Evolutionary conservation across 1,140 invertebrate species (phyloP), one percentile per base, ranked within the genome.

Genomic region (Chironomus striatipennis): DNA sequence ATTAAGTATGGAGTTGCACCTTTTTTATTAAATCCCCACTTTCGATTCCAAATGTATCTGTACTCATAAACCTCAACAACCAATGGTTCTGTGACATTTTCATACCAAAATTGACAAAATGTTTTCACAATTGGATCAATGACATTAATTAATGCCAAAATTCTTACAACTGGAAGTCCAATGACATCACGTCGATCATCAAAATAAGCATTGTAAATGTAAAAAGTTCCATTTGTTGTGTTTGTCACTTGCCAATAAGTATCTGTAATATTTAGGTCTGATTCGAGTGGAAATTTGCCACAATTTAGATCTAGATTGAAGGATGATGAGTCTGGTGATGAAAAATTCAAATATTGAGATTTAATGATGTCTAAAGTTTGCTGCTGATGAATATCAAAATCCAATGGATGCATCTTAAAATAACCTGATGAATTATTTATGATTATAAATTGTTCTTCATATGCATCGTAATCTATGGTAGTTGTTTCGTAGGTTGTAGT

Each of bases 81-180:
- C 4, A 42, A 12, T n/a, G 73, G 73, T n/a, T 12, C 5, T 5
- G 5, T 42, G 8, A 42, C 9, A 42, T 43, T 21, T n/a, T 42
- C 15, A 21, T 18, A 73, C 73, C 73, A 73, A n/a, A 73, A 18
- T 42, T 73, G 73, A 12, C 73, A 73, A 42, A n/a, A 73, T 7
- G 24, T 73, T 42, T 73, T 34, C 0, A 34, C 24, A 42, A 10
- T 42, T 4, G 24, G 24, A n/a, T 43, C 34, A 42, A 73, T 15
- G 7, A 34, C 34, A 15, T 24, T 42, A 4, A 73, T 34, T 6
- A 42, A 18, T n/a, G 12, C 8, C 4, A 73, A 18, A 7, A 73
- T 73, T 8, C 24, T 12, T 42, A 73, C 18, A 8, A 42, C 2
- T 15, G 24, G 17, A 18, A 7, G n/a, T 34, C 34, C 12, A 18